These are phyloP conservation scores for Lasioglossum leucozonium DNA, from an alignment of 2,888 invertebrate species.

Conservation along the genomic window DNA sequence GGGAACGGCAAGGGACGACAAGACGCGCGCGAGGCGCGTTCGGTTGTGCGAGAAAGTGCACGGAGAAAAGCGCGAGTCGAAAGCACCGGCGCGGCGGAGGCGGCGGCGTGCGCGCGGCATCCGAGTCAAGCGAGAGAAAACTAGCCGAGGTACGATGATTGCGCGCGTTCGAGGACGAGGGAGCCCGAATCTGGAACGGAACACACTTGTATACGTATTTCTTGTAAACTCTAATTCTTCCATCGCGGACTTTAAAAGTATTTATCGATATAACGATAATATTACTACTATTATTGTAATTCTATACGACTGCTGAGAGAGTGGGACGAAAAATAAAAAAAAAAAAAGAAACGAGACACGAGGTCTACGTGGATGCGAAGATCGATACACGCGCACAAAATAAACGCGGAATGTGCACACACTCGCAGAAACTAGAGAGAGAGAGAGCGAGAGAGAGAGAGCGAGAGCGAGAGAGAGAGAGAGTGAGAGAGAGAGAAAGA, in stretches of 20 bases:
- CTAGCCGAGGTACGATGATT: slow-evolving; percentile 56
- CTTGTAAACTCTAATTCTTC: slow-evolving; percentile 88
- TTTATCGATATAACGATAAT: slow-evolving; percentile 84
- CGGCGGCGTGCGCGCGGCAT: too few species aligned
- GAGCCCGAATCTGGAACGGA: slow-evolving; percentile 70
- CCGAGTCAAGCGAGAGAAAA: slow-evolving; percentile 43
- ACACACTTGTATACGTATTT: slow-evolving; percentile 92
- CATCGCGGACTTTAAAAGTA: slow-evolving; percentile 85
- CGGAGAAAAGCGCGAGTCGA: neutral
- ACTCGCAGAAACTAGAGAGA: slow-evolving; percentile 56
- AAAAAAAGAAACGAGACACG: slow-evolving; percentile 63
- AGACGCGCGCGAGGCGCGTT: slow-evolving; percentile 15
- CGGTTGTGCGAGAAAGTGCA: slow-evolving; percentile 34
- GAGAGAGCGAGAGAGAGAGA: too few species aligned
- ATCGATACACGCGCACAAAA: slow-evolving; percentile 54
- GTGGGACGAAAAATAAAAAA: slow-evolving; percentile 78
- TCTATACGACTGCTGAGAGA: slow-evolving; percentile 84
- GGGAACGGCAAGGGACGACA: slow-evolving; percentile 50
- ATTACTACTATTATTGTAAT: slow-evolving; percentile 84
- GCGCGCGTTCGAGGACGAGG: slow-evolving; percentile 63
- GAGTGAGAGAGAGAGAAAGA: too few species aligned
- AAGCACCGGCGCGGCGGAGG: slow-evolving; percentile 9
- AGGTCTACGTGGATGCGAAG: slow-evolving; percentile 71
- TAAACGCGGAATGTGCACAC: slow-evolving; percentile 46
- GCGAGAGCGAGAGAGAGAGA: too few species aligned